phyloP scores from a whole-genome alignment of 2,797 vertebrate genomes.

The Coreius guichenoti region DNA sequence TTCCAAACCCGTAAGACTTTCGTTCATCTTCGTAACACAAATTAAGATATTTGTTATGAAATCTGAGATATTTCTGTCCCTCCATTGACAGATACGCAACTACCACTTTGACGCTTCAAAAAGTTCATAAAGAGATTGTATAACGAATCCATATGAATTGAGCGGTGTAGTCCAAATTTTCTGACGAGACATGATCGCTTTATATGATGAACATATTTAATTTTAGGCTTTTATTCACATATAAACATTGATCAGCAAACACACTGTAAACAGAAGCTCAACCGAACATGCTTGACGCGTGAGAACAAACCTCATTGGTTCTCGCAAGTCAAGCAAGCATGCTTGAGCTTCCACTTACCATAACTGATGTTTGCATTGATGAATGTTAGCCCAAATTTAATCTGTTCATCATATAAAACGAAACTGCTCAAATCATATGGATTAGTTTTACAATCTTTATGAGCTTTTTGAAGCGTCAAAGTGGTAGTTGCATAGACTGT shows the following conservation, averaged over 20 bases:
- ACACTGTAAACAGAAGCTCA: neutral
- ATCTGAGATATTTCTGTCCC: neutral
- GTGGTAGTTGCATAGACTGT: neutral
- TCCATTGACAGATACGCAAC: neutral
- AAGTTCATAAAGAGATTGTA: neutral
- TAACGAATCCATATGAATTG: neutral
- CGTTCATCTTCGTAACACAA: neutral
- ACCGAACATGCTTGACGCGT: fast-evolving
- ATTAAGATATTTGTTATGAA: neutral
- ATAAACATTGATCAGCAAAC: neutral
- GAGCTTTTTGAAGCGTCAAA: neutral
- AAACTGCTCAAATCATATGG: neutral
- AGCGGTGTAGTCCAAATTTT: neutral
- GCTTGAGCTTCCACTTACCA: no score
- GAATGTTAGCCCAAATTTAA: no score
- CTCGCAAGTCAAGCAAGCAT: no score
- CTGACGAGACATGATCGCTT: neutral
- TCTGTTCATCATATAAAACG: neutral
- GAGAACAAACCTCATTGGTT: neutral
- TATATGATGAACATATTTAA: neutral
- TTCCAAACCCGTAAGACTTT: neutral
- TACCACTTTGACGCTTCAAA: neutral
- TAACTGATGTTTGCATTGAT: no score
- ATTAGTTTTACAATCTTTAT: neutral
- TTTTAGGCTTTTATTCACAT: neutral